Conservation (phyloP, 2,797 vertebrate genomes). For the Aulostomus chinensis region DNA sequence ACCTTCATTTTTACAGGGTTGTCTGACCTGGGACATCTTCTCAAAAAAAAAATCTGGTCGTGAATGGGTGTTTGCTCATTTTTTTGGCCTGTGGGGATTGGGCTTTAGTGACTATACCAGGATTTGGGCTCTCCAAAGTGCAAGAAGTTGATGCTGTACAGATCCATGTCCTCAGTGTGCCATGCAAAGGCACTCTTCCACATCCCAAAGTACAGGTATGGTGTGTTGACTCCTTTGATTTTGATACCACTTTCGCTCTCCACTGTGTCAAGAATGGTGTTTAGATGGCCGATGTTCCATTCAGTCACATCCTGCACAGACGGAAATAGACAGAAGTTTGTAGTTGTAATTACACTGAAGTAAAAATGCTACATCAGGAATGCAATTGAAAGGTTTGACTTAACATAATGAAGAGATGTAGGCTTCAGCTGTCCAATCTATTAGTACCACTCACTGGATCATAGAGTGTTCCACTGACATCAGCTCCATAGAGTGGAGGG, state of each 20-base stretch:
- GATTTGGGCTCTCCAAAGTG: slow-evolving; percentile 98
- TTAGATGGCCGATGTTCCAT: slow-evolving; percentile 93
- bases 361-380: too few species aligned
- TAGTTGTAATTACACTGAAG: too few species aligned
- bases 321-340: too few species aligned
- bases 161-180: slow-evolving; percentile 99
- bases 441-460: slow-evolving; percentile 84
- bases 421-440: neutral
- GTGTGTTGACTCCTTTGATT: slow-evolving; percentile 95
- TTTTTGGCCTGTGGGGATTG: too few species aligned
- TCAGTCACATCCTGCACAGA: slow-evolving; percentile 84
- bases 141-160: slow-evolving; percentile 97
- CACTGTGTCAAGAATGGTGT: slow-evolving; percentile 92
- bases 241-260: slow-evolving; percentile 93
- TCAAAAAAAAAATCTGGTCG: too few species aligned
- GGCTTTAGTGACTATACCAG: too few species aligned
- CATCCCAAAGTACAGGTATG: slow-evolving; percentile 97
- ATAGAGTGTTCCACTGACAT: slow-evolving; percentile 93
- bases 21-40: too few species aligned
- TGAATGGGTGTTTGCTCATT: too few species aligned
- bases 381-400: neutral
- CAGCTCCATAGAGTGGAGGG: slow-evolving; percentile 93
- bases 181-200: slow-evolving; percentile 99
- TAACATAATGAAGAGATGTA: neutral
- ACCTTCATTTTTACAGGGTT: too few species aligned